Conservation (phyloP, 2,113 vertebrate species). For the Rhinichthys klamathensis region DNA sequence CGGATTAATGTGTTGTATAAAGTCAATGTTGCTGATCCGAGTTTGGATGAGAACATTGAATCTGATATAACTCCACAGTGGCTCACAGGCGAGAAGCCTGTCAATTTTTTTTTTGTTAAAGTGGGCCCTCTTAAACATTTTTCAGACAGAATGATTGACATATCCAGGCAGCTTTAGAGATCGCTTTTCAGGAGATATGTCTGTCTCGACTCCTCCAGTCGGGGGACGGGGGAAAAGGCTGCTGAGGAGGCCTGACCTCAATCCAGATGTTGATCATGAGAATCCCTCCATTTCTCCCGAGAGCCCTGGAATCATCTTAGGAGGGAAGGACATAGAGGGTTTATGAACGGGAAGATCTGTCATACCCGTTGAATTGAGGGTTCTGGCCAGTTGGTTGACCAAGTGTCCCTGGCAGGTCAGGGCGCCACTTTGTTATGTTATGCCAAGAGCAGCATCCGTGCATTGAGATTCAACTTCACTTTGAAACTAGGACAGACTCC, state of each 20-base stretch:
- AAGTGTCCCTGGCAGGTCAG: background rate
- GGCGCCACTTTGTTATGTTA: background rate
- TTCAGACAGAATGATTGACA: constrained; percentile 38
- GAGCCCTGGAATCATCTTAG: constrained; percentile 1
- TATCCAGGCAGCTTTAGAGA: constrained; percentile 46
- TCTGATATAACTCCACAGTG: constrained; percentile 25
- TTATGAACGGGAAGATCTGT: background rate
- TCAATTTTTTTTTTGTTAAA: background rate
- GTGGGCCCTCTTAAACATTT: constrained; percentile 33
- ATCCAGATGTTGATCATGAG: constrained; percentile 72
- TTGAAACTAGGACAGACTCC: constrained; percentile 50
- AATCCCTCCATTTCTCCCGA: constrained; percentile 54
- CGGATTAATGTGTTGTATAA: constrained; percentile 8
- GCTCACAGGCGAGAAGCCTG: background rate
- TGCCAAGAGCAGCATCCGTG: constrained; percentile 10
- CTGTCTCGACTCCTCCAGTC: constrained; percentile 26
- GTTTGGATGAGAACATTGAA: background rate
- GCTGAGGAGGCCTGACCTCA: constrained; percentile 70
- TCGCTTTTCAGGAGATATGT: constrained; percentile 27
- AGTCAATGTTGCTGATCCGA: constrained; percentile 12
- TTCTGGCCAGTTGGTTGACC: constrained; percentile 19
- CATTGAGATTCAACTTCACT: background rate
- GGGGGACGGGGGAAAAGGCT: background rate
- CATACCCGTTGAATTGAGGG: background rate
- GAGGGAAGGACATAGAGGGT: background rate